Conservation (phyloP, 1,140 invertebrate genomes). For the Phortica variegata region DNA sequence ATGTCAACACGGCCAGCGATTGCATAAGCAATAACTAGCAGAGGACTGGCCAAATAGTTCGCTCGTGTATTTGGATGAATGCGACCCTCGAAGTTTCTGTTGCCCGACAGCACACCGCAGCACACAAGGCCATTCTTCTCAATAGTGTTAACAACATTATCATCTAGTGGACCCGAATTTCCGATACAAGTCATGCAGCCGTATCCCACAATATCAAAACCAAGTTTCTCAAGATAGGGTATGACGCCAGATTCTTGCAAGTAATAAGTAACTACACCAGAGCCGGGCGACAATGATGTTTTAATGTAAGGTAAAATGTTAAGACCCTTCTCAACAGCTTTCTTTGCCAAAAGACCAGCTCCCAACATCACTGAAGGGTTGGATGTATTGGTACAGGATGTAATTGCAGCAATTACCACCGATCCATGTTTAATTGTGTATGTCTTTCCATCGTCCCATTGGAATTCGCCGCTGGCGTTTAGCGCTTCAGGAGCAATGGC, state of each 20-base stretch:
- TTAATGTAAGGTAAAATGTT: constrained; percentile 91
- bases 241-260: constrained; percentile 81
- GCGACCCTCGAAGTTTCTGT: constrained; percentile 96
- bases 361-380: constrained; percentile 98
- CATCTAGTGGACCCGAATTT: constrained; percentile 92
- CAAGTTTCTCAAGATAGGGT: constrained; percentile 81
- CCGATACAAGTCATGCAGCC: constrained; percentile 99
- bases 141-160: constrained; percentile 87
- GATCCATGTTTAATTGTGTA: constrained; percentile 89
- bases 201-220: constrained; percentile 94
- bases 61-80: constrained; percentile 95
- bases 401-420: constrained; percentile 96
- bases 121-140: constrained; percentile 94
- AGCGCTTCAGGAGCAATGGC: constrained; percentile 74
- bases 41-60: constrained; percentile 94
- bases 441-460: constrained; percentile 79
- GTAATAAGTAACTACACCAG: constrained; percentile 97
- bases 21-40: constrained; percentile 95
- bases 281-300: constrained; percentile 94
- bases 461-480: constrained; percentile 69
- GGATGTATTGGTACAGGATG: constrained; percentile 96
- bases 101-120: constrained; percentile 92
- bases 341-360: constrained; percentile 90
- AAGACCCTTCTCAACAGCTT: constrained; percentile 89
- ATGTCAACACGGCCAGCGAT: constrained; percentile 92